Conservation (phyloP, 92 coral and sea anemone genomes). For the Palythoa grandiflora region DNA sequence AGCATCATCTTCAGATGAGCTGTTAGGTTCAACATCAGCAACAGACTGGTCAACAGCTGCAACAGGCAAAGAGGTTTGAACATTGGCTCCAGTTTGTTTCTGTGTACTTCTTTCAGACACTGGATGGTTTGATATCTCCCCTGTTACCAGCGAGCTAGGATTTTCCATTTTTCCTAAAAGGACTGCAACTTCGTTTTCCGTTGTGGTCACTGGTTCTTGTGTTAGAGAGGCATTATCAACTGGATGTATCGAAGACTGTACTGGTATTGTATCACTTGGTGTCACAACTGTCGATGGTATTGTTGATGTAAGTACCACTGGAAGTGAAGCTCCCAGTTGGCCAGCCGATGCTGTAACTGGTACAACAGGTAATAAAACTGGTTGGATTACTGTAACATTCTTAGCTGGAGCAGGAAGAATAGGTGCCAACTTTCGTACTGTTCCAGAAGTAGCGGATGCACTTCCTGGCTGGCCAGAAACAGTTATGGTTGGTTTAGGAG, state of each 20-base stretch:
- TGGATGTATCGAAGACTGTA: slow-evolving; percentile 35
- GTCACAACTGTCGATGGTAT: slow-evolving; percentile 54
- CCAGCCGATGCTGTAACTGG: slow-evolving; percentile 67
- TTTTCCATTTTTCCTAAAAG: slow-evolving; percentile 14
- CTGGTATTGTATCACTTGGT: slow-evolving; percentile 52
- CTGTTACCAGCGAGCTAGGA: neutral
- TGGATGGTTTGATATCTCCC: neutral
- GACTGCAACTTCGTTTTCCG: slow-evolving; percentile 14
- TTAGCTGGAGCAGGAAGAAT: slow-evolving; percentile 97
- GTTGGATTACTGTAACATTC: slow-evolving; percentile 67
- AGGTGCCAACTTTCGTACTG: slow-evolving; percentile 82
- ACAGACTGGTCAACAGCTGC: neutral
- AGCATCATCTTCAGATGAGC: slow-evolving; percentile 88
- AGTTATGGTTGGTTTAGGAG: slow-evolving; percentile 74
- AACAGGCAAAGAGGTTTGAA: neutral
- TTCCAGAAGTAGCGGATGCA: slow-evolving; percentile 56
- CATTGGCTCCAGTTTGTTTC: neutral
- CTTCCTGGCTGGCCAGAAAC: slow-evolving; percentile 49
- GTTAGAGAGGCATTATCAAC: neutral
- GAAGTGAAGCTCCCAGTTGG: slow-evolving; percentile 67
- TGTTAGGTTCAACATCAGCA: slow-evolving; percentile 69
- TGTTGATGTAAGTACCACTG: slow-evolving; percentile 58
- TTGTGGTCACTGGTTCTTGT: slow-evolving; percentile 16
- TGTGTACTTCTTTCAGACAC: neutral
- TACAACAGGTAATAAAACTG: slow-evolving; percentile 80